phyloP scores from a whole-genome alignment of 2,113 vertebrate genomes.

The Thomomys bottae region DNA sequence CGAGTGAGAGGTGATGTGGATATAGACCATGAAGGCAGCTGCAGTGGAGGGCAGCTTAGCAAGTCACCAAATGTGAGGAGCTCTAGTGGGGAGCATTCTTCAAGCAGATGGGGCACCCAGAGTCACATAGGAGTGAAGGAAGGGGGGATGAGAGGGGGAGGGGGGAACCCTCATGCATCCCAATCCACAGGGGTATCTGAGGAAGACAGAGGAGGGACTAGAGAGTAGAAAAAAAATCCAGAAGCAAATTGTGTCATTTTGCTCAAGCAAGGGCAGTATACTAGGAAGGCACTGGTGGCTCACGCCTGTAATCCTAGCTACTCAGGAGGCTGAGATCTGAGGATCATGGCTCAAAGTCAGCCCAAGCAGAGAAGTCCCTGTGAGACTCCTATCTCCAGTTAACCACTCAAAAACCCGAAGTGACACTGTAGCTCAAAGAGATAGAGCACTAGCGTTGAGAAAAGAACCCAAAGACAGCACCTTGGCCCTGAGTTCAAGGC shows the following conservation, averaged over 20 bases:
- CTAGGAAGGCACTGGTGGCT: too few species aligned
- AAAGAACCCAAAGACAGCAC: too few species aligned
- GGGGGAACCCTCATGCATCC: neutral
- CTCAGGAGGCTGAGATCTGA: too few species aligned
- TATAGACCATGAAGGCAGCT: neutral
- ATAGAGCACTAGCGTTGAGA: too few species aligned
- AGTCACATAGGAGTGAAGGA: neutral
- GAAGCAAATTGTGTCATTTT: neutral
- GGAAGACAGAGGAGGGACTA: neutral
- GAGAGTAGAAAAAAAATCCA: neutral
- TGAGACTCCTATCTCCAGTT: too few species aligned
- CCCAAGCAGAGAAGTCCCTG: too few species aligned
- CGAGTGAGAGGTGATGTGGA: rapidly evolving
- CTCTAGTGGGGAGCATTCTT: neutral
- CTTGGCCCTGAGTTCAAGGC: too few species aligned
- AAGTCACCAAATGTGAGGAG: neutral
- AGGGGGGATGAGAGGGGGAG: neutral
- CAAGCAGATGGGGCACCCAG: neutral
- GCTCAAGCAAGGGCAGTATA: neutral
- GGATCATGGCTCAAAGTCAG: too few species aligned
- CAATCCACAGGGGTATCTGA: too few species aligned
- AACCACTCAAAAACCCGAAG: too few species aligned
- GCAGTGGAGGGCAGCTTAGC: neutral
- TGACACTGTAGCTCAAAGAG: too few species aligned
- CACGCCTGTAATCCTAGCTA: too few species aligned